A percentile compares a stretch with the other conserved stretches of the same genome.
Conservation (phyloP, 2,113 vertebrate genomes). For the Rhinolophus sinicus region DNA sequence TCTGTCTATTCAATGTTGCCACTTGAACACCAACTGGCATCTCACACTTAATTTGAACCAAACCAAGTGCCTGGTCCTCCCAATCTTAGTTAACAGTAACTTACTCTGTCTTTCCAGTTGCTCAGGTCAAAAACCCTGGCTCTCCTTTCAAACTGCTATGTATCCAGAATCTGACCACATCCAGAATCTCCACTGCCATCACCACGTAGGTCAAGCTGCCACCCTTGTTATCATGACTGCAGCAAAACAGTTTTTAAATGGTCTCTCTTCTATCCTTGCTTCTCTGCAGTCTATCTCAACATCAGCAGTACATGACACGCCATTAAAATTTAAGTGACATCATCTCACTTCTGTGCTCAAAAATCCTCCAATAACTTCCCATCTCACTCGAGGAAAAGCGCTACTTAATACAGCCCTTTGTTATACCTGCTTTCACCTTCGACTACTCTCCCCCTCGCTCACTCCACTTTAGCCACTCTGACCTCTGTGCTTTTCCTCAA, state of each 20-base stretch:
- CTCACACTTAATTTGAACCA: not conserved
- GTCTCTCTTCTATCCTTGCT: not conserved
- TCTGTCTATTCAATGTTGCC: not conserved
- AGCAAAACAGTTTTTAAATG: not conserved
- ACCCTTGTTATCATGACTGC: not conserved
- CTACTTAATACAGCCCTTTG: not conserved
- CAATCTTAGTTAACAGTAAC: not conserved
- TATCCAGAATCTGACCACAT: not conserved
- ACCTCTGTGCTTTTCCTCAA: no score
- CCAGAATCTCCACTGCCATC: rapidly evolving
- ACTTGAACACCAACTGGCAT: not conserved
- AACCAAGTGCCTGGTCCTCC: not conserved
- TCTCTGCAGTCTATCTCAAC: not conserved
- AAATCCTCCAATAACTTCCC: not conserved
- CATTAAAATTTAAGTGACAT: not conserved
- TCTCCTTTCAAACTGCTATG: not conserved
- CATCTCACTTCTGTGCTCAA: not conserved
- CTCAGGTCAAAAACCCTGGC: not conserved
- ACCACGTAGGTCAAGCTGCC: not conserved
- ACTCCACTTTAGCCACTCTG: no score
- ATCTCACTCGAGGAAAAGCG: not conserved
- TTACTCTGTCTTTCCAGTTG: not conserved
- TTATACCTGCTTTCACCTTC: not conserved
- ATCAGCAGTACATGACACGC: not conserved
- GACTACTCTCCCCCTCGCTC: no score